Evolutionary conservation across 2,888 invertebrate genomes (phyloP).

Genomic region (Pemphredon lugubris): DNA sequence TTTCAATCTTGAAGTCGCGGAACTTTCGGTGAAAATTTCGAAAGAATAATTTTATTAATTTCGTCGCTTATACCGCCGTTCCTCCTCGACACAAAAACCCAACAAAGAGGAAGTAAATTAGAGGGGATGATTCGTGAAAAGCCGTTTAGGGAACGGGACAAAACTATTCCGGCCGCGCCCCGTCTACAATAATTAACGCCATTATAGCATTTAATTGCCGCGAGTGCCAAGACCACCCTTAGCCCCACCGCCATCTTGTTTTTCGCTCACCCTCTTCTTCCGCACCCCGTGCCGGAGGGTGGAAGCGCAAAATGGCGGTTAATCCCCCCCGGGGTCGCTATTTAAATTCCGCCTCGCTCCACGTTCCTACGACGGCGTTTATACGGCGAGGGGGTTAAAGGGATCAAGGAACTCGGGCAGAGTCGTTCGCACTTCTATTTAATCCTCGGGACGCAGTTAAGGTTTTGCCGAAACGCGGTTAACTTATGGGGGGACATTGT

Average conservation of each 20-base stretch:
- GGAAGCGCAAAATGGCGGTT: constrained; percentile 66
- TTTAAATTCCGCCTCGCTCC: constrained; percentile 51
- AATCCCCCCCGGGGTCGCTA: constrained; percentile 57
- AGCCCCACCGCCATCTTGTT: constrained; percentile 72
- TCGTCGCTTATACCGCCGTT: background rate
- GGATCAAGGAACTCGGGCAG: constrained; percentile 45
- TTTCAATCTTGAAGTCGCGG: no score
- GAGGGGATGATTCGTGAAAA: constrained; percentile 18
- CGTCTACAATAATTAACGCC: constrained; percentile 73
- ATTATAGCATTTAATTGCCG: constrained; percentile 76
- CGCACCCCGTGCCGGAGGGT: constrained; percentile 41
- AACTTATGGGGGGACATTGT: background rate
- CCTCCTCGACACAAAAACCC: background rate
- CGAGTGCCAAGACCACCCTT: constrained; percentile 62
- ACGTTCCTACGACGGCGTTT: constrained; percentile 40
- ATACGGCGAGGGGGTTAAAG: constrained; percentile 4
- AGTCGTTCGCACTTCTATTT: constrained; percentile 10
- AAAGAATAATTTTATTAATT: background rate
- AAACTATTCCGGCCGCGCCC: constrained; percentile 59
- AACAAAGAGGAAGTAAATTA: constrained; percentile 39
- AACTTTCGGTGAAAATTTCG: background rate
- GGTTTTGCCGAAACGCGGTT: constrained; percentile 6
- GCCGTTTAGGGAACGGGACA: constrained; percentile 52
- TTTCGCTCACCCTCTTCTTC: constrained; percentile 58
- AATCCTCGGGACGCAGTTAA: constrained; percentile 19